phyloP scores from a whole-genome alignment of 1,140 invertebrate genomes.

The Drusus annulatus region DNA sequence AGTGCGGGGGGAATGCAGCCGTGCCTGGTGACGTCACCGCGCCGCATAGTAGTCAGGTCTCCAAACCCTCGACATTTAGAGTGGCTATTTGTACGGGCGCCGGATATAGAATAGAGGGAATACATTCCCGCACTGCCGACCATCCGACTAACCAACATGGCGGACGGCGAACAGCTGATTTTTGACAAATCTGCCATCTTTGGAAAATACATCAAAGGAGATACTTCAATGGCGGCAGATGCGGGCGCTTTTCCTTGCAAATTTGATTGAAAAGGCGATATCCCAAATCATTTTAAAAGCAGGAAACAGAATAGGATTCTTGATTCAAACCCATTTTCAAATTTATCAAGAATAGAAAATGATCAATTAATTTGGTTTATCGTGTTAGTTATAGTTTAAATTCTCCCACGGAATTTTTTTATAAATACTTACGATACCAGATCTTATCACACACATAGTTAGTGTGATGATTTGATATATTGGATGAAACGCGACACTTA shows the following conservation, averaged over 20 bases:
- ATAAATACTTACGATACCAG: not conserved
- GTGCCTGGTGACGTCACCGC: slow-evolving; percentile 36
- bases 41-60: slow-evolving; percentile 56
- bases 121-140: slow-evolving; percentile 20
- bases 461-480: not conserved
- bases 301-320: too few species aligned
- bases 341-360: too few species aligned
- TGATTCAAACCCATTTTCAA: too few species aligned
- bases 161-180: slow-evolving; percentile 35
- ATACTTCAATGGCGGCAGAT: too few species aligned
- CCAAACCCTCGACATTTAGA: slow-evolving; percentile 58
- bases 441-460: not conserved
- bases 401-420: too few species aligned
- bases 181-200: slow-evolving; percentile 26
- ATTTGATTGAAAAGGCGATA: too few species aligned
- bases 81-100: slow-evolving; percentile 54
- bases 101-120: slow-evolving; percentile 36
- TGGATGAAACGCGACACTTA: not conserved
- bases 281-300: too few species aligned
- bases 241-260: too few species aligned
- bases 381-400: too few species aligned
- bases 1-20: slow-evolving; percentile 33
- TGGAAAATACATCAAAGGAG: not conserved
- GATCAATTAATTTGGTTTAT: too few species aligned
- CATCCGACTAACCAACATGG: slow-evolving; percentile 20